These are phyloP conservation scores for Saturnia japonica DNA, from an alignment of 2,888 invertebrate genomes.

Conservation along the genomic window DNA sequence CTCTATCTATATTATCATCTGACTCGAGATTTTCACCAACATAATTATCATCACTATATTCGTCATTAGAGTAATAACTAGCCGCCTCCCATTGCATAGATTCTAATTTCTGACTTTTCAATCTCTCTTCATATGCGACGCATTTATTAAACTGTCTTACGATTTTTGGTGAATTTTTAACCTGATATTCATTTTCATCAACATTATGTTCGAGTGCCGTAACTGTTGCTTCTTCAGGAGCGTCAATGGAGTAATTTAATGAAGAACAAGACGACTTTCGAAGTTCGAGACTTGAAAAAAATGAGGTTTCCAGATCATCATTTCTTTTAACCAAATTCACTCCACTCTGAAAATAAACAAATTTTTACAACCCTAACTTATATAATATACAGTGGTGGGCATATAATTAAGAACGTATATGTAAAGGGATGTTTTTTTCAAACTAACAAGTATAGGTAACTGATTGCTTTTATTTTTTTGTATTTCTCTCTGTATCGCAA, in stretches of 20 bases:
- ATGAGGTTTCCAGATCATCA: not conserved
- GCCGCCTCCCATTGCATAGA: not conserved
- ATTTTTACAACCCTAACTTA: no score
- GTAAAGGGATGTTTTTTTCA: no score
- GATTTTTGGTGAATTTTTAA: slow-evolving; percentile 37
- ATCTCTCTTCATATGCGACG: slow-evolving; percentile 39
- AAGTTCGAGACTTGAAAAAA: slow-evolving; percentile 2
- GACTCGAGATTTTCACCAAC: slow-evolving; percentile 14
- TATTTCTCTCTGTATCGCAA: no score
- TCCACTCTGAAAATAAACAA: not conserved
- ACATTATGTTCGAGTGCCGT: not conserved
- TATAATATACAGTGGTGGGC: no score
- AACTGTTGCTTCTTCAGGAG: not conserved
- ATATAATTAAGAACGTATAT: not conserved
- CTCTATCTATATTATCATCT: slow-evolving; percentile 20
- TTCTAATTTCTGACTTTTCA: not conserved
- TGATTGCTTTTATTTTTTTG: no score
- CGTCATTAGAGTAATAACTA: slow-evolving; percentile 26
- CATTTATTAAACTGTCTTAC: slow-evolving; percentile 48
- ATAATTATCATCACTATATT: slow-evolving; percentile 31
- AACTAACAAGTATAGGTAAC: no score
- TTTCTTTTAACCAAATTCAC: not conserved
- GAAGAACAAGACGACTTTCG: not conserved
- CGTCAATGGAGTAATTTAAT: not conserved
- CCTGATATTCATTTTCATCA: slow-evolving; percentile 5